Conservation (phyloP, 2,797 vertebrate species). For the Poecile montanus region DNA sequence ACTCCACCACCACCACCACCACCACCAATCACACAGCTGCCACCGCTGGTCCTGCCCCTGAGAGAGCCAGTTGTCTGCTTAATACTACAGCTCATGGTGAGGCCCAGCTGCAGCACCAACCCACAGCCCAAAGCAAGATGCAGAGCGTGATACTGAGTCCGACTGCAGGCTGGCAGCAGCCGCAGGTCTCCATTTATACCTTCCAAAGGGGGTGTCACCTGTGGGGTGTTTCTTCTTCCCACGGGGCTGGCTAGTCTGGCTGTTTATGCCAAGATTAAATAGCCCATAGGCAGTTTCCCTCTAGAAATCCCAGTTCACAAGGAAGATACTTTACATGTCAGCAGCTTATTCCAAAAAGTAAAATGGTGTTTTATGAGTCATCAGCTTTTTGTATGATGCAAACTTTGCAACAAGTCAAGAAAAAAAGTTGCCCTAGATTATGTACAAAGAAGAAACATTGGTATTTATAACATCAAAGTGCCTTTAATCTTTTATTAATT, state of each 20-base stretch:
- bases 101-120: slow-evolving; percentile 58
- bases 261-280: slow-evolving; percentile 69
- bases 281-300: slow-evolving; percentile 71
- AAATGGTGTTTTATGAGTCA: slow-evolving; percentile 65
- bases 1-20: slow-evolving; percentile 47
- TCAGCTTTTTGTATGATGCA: slow-evolving; percentile 61
- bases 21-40: slow-evolving; percentile 55
- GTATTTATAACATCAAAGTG: slow-evolving; percentile 61
- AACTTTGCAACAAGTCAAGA: slow-evolving; percentile 55
- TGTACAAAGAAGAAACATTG: slow-evolving; percentile 52
- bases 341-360: slow-evolving; percentile 67
- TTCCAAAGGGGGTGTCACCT: slow-evolving; percentile 61
- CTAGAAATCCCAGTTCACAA: slow-evolving; percentile 66
- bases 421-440: slow-evolving; percentile 65
- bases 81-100: slow-evolving; percentile 65
- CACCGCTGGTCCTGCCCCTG: slow-evolving; percentile 65
- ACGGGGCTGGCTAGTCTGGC: slow-evolving; percentile 63
- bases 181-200: slow-evolving; percentile 64
- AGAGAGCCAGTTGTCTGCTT: slow-evolving; percentile 67
- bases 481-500: slow-evolving; percentile 60
- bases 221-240: slow-evolving; percentile 58
- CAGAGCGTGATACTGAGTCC: slow-evolving; percentile 54
- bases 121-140: slow-evolving; percentile 69
- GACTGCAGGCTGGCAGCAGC: slow-evolving; percentile 46
- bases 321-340: slow-evolving; percentile 71